Base-by-base conservation (phyloP, 2,113 vertebrate species). In the Sterrhoptilus dennistouni region DNA sequence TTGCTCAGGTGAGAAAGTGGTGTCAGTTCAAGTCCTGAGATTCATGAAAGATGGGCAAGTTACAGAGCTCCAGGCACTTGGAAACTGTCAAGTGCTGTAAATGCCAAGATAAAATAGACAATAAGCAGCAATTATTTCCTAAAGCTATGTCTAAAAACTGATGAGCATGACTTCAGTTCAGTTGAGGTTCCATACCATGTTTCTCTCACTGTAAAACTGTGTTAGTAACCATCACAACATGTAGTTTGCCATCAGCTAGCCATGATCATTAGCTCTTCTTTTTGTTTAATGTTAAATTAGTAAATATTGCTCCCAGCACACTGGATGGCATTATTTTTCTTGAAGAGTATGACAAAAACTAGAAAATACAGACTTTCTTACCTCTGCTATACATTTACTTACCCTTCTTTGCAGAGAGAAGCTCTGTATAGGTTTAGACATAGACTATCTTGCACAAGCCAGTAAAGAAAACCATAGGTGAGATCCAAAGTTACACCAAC, bases 361-460 rank as follows among this genome's bases (percentile, higher is more conserved):
- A 50, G 61, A 65, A 85, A 69, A 76, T 11, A 35, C 1, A 72
- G 35, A 24, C 5, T 59, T 70, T 78, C 47, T 88, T 81, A 91
- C 17, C 29, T 64, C 29, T 66, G 10, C 4, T 36, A 40, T 4
- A 5, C 3, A n/a, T 59, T 74, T 60, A 88, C 95, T 92, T 85
- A 98, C 97, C 92, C 44, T 61, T 95, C 87, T 90, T 68, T 87
- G 44, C 95, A 83, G 50, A 98, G 89, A 82, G 97, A 33, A 66
- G 94, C 50, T 69, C 93, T 96, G 66, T 98, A 97, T 40, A 98
- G 93, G 57, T 98, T 97, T 72, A 98, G 84, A 25, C 14, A 85
- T 5, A 98, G 66, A 79, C 81, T 96, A 14, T 98, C 97, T 96
- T 97, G 97, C 59, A 98, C 97, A 86, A 98, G 61, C 98, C 98